Conservation (phyloP, 30 jellyfish, hydroid and myxozoan species). For the Nemopilema nomurai region DNA sequence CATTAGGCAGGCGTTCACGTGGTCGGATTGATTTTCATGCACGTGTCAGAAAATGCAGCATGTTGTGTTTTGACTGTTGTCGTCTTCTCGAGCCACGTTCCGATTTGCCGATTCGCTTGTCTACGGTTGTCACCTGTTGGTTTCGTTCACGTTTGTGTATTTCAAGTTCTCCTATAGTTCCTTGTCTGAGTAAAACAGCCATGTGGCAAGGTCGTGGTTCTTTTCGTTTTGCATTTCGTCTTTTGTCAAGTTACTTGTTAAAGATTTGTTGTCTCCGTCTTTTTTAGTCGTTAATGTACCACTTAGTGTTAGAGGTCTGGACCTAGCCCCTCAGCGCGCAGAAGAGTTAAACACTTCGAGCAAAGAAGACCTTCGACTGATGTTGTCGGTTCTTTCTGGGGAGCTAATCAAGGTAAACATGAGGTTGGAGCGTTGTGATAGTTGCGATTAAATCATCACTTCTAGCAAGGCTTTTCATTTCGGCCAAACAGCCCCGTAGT, state of each 20-base stretch:
- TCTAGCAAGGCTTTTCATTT: background rate
- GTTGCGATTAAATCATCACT: background rate
- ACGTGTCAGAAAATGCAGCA: no score
- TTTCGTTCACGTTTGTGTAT: background rate
- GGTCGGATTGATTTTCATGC: no score
- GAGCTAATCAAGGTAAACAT: constrained; percentile 83
- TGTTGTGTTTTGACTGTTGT: no score
- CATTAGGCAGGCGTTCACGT: no score
- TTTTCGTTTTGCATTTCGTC: background rate
- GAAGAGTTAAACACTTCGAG: constrained; percentile 67
- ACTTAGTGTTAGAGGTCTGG: constrained; percentile 93
- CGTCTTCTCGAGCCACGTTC: no score
- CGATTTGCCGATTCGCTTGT: no score
- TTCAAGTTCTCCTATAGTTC: background rate
- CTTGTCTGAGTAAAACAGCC: no score
- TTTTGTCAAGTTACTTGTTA: background rate
- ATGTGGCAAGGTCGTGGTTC: background rate
- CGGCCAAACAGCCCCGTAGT: background rate
- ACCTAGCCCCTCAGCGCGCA: constrained; percentile 84
- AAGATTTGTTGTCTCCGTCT: constrained; percentile 21
- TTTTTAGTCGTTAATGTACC: constrained; percentile 78
- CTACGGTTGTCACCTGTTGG: background rate
- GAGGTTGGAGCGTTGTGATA: background rate
- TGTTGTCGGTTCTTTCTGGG: constrained; percentile 86
- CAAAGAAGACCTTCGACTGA: constrained; percentile 92